phyloP scores from a whole-genome alignment of 2,797 vertebrate genomes.

The Cynopterus sphinx region DNA sequence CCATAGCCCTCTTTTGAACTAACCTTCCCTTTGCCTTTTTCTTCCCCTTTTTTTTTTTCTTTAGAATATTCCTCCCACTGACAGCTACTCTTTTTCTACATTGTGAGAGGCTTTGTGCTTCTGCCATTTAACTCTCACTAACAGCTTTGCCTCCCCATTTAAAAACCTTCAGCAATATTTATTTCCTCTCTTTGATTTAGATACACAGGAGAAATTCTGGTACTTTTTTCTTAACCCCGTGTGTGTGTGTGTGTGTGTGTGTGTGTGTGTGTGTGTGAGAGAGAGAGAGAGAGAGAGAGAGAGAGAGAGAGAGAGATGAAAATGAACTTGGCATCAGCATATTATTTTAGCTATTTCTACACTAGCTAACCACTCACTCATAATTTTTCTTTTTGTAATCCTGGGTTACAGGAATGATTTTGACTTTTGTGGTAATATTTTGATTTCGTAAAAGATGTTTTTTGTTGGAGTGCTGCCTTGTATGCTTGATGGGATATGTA shows the following conservation, averaged over 20 bases:
- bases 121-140: slow-evolving; percentile 34
- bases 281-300: too few relatives aligned
- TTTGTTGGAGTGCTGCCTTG: too few relatives aligned
- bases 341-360: neutral
- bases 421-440: neutral
- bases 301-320: too few relatives aligned
- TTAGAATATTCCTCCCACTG: slow-evolving; percentile 47
- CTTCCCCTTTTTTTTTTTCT: neutral
- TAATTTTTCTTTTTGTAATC: neutral
- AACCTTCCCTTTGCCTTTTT: fast-evolving
- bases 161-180: slow-evolving; percentile 32
- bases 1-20: neutral
- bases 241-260: neutral
- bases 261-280: too few relatives aligned
- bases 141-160: slow-evolving; percentile 44
- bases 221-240: neutral
- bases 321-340: neutral
- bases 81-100: slow-evolving; percentile 68
- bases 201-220: neutral
- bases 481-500: neutral
- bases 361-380: too few relatives aligned
- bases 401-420: neutral
- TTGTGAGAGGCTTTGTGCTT: slow-evolving; percentile 38
- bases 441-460: neutral
- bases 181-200: slow-evolving; percentile 33